phyloP scores from a whole-genome alignment of 1,140 invertebrate species.

The Drosophila miranda region DNA sequence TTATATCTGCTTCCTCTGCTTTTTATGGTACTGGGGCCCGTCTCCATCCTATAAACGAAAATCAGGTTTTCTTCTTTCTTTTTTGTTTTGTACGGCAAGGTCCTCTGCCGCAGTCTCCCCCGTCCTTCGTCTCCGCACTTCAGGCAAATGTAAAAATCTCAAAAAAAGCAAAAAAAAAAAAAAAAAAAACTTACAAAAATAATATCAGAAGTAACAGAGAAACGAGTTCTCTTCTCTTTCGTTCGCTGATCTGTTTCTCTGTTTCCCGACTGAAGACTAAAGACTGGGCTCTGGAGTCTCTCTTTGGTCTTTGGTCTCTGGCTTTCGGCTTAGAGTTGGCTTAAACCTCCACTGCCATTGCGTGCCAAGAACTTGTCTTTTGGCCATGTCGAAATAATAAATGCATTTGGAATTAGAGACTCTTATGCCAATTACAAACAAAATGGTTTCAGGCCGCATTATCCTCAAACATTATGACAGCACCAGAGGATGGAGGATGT shows the following conservation, averaged over 20 bases:
- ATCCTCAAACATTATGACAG: conserved; percentile 79
- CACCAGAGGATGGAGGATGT: conserved; percentile 11
- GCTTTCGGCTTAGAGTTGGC: conserved; percentile 50
- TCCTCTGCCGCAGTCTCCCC: conserved; percentile 46
- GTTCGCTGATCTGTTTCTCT: conserved; percentile 43
- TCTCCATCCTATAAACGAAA: conserved; percentile 36
- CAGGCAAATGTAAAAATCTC: conserved; percentile 66
- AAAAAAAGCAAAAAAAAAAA: conserved; percentile 7
- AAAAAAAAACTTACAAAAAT: conserved; percentile 24
- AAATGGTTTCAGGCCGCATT: conserved; percentile 79
- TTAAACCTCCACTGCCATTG: conserved; percentile 33
- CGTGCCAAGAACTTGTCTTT: conserved; percentile 50
- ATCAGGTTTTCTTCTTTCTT: conserved; percentile 64
- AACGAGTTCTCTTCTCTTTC: conserved; percentile 51
- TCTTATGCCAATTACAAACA: conserved; percentile 79
- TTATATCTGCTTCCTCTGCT: conserved; percentile 2
- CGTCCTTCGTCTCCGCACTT: background rate
- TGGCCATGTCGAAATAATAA: conserved; percentile 79
- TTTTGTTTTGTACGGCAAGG: conserved; percentile 58
- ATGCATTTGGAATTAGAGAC: conserved; percentile 78
- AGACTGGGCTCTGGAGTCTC: background rate
- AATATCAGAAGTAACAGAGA: conserved; percentile 27
- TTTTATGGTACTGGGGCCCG: background rate
- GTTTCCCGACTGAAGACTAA: conserved; percentile 20
- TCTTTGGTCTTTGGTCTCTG: conserved; percentile 41